Percentiles rank a stretch among this genome's conserved stretches.
Evolutionary conservation across 2,888 invertebrate genomes (phyloP).

Genomic region (Erebia aethiops): DNA sequence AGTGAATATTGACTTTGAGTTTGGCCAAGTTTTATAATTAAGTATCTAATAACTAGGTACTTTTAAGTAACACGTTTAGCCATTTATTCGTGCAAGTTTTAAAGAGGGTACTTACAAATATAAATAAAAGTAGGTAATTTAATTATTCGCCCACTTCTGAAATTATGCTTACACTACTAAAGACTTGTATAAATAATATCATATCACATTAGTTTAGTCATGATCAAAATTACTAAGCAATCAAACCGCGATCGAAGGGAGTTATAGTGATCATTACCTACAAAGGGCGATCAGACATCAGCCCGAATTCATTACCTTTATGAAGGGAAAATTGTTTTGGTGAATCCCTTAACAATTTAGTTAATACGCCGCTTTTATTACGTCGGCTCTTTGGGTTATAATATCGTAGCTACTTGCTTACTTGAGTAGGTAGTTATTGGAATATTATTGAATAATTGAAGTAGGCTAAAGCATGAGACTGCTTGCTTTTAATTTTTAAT

Average conservation of each 20-base stretch:
- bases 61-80: too few relatives aligned
- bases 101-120: too few relatives aligned
- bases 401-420: constrained; percentile 28
- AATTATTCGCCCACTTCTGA: too few relatives aligned
- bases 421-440: not conserved
- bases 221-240: constrained; percentile 51
- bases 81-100: too few relatives aligned
- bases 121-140: too few relatives aligned
- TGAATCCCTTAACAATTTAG: constrained; percentile 76
- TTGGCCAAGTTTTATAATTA: too few relatives aligned
- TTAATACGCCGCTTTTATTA: constrained; percentile 63
- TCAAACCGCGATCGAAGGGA: constrained; percentile 52
- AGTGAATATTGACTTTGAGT: too few relatives aligned
- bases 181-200: constrained; percentile 35
- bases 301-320: constrained; percentile 70
- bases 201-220: constrained; percentile 9
- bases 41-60: too few relatives aligned
- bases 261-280: constrained; percentile 53
- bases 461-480: too few relatives aligned
- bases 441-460: not conserved
- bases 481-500: too few relatives aligned
- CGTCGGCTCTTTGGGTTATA: constrained; percentile 32
- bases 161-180: too few relatives aligned
- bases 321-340: constrained; percentile 75
- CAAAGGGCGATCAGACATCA: constrained; percentile 55